Conservation (phyloP, 2,888 invertebrate genomes). For the Smittia sp. region DNA sequence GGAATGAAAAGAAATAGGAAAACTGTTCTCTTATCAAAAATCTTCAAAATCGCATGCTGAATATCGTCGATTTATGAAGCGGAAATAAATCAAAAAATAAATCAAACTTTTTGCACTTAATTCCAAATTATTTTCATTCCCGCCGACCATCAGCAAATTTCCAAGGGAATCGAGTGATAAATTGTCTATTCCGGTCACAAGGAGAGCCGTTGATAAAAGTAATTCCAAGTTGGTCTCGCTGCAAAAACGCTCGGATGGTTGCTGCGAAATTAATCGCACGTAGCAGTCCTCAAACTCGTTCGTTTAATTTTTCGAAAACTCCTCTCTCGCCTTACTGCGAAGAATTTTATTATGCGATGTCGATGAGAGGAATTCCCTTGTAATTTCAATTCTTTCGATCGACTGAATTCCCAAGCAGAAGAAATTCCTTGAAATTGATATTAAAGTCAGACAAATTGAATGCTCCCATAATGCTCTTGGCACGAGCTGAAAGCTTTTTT, state of each 20-base stretch:
- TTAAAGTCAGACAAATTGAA: constrained; percentile 27
- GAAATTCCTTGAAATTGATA: not conserved
- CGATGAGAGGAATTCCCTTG: not conserved
- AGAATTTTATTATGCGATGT: not conserved
- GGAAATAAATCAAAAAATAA: too few species aligned
- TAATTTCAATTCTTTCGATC: not conserved
- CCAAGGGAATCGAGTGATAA: not conserved
- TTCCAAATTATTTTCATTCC: constrained; percentile 10
- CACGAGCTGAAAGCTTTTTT: too few species aligned
- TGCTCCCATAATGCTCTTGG: not conserved
- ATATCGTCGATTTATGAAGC: too few species aligned
- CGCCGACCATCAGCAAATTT: not conserved
- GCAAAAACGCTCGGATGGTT: too few species aligned
- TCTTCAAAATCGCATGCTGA: too few species aligned
- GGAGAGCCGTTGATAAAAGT: too few species aligned
- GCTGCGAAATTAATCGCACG: too few species aligned
- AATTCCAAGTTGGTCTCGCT: not conserved
- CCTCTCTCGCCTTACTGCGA: too few species aligned
- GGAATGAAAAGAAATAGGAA: too few species aligned
- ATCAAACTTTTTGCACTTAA: not conserved
- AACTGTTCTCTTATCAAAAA: too few species aligned
- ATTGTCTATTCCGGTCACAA: constrained; percentile 14
- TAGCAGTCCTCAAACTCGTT: not conserved
- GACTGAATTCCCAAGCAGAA: not conserved
- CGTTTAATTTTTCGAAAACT: not conserved